Evolutionary conservation across 1,140 invertebrate species (phyloP).

Genomic region (Drosophila setifemur): DNA sequence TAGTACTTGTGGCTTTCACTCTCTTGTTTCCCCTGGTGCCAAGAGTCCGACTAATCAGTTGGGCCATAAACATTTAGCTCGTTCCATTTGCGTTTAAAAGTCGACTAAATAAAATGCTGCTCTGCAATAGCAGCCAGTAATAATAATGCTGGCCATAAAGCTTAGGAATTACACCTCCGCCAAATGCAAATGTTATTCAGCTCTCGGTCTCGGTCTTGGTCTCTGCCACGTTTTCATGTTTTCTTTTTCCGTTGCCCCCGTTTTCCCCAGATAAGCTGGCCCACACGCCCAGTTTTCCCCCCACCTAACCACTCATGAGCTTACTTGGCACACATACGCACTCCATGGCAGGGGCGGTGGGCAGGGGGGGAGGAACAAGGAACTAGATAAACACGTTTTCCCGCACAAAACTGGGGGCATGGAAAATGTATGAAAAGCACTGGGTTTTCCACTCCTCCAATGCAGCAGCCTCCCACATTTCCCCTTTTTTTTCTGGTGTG

Average conservation of each 20-base stretch:
- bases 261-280: not conserved
- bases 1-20: too few species aligned
- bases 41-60: conserved; percentile 18
- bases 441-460: too few species aligned
- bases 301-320: conserved; percentile 28
- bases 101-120: conserved; percentile 18
- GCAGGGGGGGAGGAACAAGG: conserved; percentile 1
- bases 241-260: not conserved
- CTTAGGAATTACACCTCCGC: conserved; percentile 32
- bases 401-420: conserved; percentile 27
- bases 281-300: not conserved
- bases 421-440: conserved; percentile 58
- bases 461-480: too few species aligned
- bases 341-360: too few species aligned
- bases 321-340: conserved; percentile 40
- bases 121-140: not conserved
- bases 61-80: conserved; percentile 14
- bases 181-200: conserved; percentile 47
- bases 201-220: not conserved
- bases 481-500: conserved; percentile 22
- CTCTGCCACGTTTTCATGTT: too few species aligned
- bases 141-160: conserved; percentile 41
- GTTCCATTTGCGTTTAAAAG: not conserved
- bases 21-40: too few species aligned
- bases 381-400: conserved; percentile 58